Evolutionary conservation across 2,797 vertebrate genomes (phyloP).

Genomic region (Jordanella pulchra): DNA sequence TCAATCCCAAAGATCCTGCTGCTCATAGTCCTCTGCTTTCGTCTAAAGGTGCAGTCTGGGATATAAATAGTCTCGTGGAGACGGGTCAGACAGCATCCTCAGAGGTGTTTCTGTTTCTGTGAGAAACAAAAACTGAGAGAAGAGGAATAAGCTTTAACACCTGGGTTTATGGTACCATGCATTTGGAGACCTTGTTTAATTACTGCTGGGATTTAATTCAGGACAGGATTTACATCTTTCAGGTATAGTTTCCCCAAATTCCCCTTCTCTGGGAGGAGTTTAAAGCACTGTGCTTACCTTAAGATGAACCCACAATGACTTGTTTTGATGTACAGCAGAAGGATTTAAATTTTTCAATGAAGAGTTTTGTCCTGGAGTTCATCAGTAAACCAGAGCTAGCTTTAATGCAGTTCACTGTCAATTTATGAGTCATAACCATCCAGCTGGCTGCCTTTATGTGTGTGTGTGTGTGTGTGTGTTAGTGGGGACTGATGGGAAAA

Average conservation of each 20-base stretch:
- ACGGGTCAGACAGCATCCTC: conserved; percentile 38
- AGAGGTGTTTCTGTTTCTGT: conserved; percentile 24
- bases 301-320: neutral
- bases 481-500: conserved; percentile 23
- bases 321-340: neutral
- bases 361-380: neutral
- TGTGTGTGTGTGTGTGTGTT: conserved; percentile 2
- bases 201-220: conserved; percentile 10
- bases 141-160: conserved; percentile 17
- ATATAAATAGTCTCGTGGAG: conserved; percentile 48
- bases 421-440: conserved; percentile 28
- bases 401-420: conserved; percentile 24
- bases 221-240: neutral
- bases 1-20: conserved; percentile 38
- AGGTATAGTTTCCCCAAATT: neutral
- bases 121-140: conserved; percentile 6
- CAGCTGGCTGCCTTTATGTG: neutral
- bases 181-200: conserved; percentile 26
- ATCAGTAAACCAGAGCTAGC: neutral
- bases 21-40: conserved; percentile 32
- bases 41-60: conserved; percentile 21
- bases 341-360: neutral
- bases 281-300: too few relatives aligned
- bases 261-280: neutral
- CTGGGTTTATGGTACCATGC: conserved; percentile 8